Base-by-base conservation (phyloP, 2,888 invertebrate species). In the Mechanitis mazaeus region DNA sequence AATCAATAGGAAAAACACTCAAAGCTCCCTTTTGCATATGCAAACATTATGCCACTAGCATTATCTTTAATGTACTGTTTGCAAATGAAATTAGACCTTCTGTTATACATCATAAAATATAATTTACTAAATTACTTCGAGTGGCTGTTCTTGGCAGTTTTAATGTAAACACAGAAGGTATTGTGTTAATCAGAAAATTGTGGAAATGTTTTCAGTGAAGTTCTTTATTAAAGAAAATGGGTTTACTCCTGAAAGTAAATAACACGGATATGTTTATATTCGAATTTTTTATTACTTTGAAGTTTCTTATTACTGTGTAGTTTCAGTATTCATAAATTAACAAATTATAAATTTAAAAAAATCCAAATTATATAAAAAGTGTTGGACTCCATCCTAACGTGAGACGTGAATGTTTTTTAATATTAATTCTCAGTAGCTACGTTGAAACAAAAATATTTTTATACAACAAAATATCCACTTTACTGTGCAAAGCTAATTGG, bases 1-100 rank as follows among this genome's bases (percentile, higher is more conserved):
- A 86, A 87, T 87, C 87, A 87, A 83, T 82, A 82, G 79, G 79
- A 85, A 87, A 85, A 87, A 85, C 87, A 85, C 82, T 83, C 77
- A 71, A 50, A 50, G 77, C 71, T 73, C 85, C 85, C 81, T 82
- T 84, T 84, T 83, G 85, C 85, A 84, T 86, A 87, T 77, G 85
- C 85, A 87, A 87, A 87, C 80, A 84, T 71, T 75, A 75, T 83
- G 83, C 75, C 75, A 71, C 75, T 76, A 77, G 76, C 82, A 78
- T 68, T 69, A 69, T 69, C 65, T 66, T 61, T 56, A 63, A 64
- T 55, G 31, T 42, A 12, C 45, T 4, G 50, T 6, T 31, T 20
- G 50, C 60, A 63, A 12, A 31, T 55, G 47, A 69, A 63, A 61
- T 55, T 56, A 20, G 35, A 56, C 62, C 54, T 62, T 64, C 57